Percentiles rank a stretch among this genome's conserved stretches.
Evolutionary conservation across 2,113 vertebrate species (phyloP).

Genomic region (Anarhynchus alexandrinus): DNA sequence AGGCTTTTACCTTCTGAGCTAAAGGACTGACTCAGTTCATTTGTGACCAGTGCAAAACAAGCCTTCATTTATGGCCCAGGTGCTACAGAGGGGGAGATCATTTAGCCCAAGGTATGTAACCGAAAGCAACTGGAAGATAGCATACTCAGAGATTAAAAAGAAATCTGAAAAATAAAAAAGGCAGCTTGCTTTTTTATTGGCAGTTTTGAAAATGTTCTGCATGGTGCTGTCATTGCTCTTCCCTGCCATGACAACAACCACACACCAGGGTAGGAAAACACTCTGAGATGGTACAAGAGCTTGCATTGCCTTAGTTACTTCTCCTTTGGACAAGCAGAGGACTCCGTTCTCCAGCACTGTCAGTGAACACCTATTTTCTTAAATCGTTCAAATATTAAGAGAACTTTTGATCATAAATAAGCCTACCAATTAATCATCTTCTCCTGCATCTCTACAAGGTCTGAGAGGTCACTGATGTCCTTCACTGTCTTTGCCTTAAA

Average conservation of each 20-base stretch:
- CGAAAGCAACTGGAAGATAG: neutral
- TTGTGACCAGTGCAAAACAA: neutral
- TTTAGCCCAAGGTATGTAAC: neutral
- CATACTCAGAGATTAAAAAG: neutral
- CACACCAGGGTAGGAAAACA: accelerated
- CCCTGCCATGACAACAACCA: neutral
- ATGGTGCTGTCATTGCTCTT: neutral
- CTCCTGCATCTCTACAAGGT: slow-evolving; percentile 81
- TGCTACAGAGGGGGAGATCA: neutral
- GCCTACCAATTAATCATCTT: slow-evolving; percentile 75
- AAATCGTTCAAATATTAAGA: neutral
- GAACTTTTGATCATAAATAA: neutral
- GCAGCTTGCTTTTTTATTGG: neutral
- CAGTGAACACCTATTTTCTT: neutral
- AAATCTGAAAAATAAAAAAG: neutral
- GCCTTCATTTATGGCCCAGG: neutral
- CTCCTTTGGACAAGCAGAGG: neutral
- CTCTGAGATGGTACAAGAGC: neutral
- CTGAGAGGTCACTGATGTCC: slow-evolving; percentile 81
- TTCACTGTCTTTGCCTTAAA: slow-evolving; percentile 82
- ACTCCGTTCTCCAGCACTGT: neutral
- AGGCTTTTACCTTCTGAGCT: neutral
- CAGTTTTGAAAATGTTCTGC: neutral
- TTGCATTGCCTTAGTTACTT: neutral
- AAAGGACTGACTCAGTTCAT: neutral